Conservation (phyloP, 2,888 invertebrate species). For the Drosophila paranaensis region DNA sequence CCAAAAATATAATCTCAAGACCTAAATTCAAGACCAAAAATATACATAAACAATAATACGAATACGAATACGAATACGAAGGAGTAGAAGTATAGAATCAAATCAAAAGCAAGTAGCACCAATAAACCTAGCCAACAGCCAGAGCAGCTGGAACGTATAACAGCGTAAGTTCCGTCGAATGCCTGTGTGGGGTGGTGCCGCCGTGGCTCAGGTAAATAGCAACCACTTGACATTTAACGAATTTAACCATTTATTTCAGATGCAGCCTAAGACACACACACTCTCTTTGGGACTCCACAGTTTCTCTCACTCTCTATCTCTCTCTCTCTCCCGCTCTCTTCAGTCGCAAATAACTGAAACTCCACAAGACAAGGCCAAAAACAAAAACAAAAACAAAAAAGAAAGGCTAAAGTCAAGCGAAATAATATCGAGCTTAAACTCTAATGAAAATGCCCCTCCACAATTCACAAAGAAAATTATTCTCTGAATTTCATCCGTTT, state of each 20-base stretch:
- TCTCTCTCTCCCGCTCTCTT: too few species aligned
- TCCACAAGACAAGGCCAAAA: background rate
- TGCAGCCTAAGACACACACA: background rate
- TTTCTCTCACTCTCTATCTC: background rate
- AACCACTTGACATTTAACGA: slow-evolving; percentile 41
- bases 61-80: background rate
- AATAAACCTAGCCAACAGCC: slow-evolving; percentile 22
- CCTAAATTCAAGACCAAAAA: slow-evolving; percentile 20
- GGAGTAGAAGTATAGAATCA: slow-evolving; percentile 17
- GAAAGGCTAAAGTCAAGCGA: slow-evolving; percentile 4
- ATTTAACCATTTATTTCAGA: slow-evolving; percentile 58
- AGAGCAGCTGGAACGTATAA: slow-evolving; percentile 10
- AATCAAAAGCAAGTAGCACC: slow-evolving; percentile 28
- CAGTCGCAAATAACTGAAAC: background rate
- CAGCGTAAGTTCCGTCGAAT: slow-evolving; percentile 34
- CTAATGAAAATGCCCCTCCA: slow-evolving; percentile 9
- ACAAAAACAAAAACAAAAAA: background rate
- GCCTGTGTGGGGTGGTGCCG: slow-evolving; percentile 13
- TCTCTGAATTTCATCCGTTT: slow-evolving; percentile 18
- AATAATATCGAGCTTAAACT: background rate
- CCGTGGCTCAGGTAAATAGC: slow-evolving; percentile 66
- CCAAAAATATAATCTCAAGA: background rate
- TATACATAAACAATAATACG: background rate
- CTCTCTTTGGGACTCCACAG: slow-evolving; percentile 5
- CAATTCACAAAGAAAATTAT: slow-evolving; percentile 23